Evolutionary conservation across 2,113 vertebrate species (phyloP).

Genomic region (Sebastes fasciatus): DNA sequence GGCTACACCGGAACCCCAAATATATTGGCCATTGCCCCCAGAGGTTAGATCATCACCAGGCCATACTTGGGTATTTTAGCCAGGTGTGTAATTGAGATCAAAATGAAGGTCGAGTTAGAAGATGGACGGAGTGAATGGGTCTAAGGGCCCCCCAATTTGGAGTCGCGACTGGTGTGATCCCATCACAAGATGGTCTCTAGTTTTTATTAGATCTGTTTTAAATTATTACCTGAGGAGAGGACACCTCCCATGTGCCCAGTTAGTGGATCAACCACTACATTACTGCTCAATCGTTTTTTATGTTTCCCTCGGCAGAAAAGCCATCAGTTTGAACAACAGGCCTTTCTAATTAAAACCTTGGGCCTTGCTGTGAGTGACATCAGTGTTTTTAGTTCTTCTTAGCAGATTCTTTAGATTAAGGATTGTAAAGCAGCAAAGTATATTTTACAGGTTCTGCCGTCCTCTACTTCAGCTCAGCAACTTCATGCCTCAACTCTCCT

Average conservation of each 20-base stretch:
- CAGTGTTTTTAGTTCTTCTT: not conserved
- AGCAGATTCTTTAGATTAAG: not conserved
- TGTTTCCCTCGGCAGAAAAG: conserved; percentile 8
- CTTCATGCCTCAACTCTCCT: not conserved
- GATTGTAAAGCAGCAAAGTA: not conserved
- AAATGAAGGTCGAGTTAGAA: not conserved
- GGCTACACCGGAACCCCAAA: not conserved
- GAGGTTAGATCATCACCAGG: not conserved
- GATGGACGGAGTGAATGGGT: not conserved
- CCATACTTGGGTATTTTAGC: too few species aligned
- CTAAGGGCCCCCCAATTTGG: too few species aligned
- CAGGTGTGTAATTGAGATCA: too few species aligned
- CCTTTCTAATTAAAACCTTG: not conserved
- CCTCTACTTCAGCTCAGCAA: not conserved
- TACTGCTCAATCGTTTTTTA: not conserved
- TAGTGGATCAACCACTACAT: not conserved
- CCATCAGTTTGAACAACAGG: conserved; percentile 13
- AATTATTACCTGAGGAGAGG: conserved; percentile 11
- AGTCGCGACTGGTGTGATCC: too few species aligned
- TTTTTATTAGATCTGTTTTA: conserved; percentile 19
- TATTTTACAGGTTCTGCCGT: not conserved
- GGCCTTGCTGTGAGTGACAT: not conserved
- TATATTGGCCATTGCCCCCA: not conserved
- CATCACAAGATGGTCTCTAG: not conserved
- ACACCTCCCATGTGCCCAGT: conserved; percentile 7